phyloP scores from a whole-genome alignment of 2,888 invertebrate species.

The Torymus texanus region DNA sequence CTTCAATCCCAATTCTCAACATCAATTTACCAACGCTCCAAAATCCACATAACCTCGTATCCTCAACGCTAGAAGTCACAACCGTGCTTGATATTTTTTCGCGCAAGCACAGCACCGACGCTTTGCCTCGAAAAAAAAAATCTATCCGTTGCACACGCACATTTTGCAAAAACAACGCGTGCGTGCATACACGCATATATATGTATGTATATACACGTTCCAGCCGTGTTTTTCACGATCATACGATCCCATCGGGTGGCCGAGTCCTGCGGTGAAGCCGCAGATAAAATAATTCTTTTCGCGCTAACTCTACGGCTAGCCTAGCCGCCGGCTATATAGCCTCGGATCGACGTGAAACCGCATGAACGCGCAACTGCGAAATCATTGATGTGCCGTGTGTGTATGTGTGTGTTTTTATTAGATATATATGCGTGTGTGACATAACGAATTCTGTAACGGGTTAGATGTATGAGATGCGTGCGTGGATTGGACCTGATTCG shows the following conservation, averaged over 20 bases:
- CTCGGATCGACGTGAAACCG: conserved; percentile 19
- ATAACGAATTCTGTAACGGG: conserved; percentile 37
- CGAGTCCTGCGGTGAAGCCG: conserved; percentile 41
- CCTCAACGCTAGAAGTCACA: too few relatives aligned
- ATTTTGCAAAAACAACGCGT: conserved; percentile 26
- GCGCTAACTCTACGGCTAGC: not conserved
- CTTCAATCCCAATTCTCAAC: too few relatives aligned
- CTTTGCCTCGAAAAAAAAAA: not conserved
- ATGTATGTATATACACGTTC: conserved; percentile 8
- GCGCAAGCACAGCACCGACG: too few relatives aligned
- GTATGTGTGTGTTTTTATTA: too few relatives aligned
- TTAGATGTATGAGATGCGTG: too few relatives aligned
- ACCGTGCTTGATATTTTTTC: too few relatives aligned
- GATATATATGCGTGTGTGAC: conserved; percentile 9
- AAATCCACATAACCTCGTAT: too few relatives aligned
- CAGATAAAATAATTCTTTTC: conserved; percentile 48
- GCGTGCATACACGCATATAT: not conserved
- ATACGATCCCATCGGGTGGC: conserved; percentile 48
- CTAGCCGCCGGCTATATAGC: conserved; percentile 14
- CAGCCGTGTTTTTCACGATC: conserved; percentile 28
- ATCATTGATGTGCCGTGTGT: conserved; percentile 29
- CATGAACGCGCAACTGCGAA: conserved; percentile 31
- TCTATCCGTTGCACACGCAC: not conserved
- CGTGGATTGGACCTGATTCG: too few relatives aligned
- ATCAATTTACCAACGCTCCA: too few relatives aligned